Conservation (phyloP, 2,113 vertebrate species). For the Melanotaenia duboulayi region DNA sequence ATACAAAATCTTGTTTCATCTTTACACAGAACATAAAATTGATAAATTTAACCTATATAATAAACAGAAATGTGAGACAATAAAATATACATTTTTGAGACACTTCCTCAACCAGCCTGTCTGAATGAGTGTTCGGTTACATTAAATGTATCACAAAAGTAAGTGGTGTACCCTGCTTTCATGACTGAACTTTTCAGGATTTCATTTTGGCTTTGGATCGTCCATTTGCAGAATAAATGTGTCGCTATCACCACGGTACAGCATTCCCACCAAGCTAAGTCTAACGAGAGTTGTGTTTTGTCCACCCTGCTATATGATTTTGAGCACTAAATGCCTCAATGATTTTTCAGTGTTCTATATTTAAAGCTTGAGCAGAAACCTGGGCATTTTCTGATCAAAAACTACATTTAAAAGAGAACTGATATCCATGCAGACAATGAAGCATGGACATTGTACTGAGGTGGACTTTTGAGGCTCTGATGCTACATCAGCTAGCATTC, state of each 20-base stretch:
- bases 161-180: neutral
- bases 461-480: no score
- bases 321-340: neutral
- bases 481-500: no score
- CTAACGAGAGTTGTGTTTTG: neutral
- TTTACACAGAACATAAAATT: neutral
- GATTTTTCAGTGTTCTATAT: no score
- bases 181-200: neutral
- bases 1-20: neutral
- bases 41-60: neutral
- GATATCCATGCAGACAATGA: no score
- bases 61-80: neutral
- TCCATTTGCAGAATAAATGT: neutral
- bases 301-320: neutral
- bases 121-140: neutral
- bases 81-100: neutral
- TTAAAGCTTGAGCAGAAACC: no score
- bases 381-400: no score
- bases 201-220: neutral
- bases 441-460: no score
- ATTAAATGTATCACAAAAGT: neutral
- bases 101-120: constrained; percentile 5
- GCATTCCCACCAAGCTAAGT: neutral
- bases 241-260: neutral
- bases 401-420: no score